Percentiles rank a stretch among this genome's conserved stretches.
Evolutionary conservation across 2,113 vertebrate species (phyloP).

Genomic region (Raja brachyura): DNA sequence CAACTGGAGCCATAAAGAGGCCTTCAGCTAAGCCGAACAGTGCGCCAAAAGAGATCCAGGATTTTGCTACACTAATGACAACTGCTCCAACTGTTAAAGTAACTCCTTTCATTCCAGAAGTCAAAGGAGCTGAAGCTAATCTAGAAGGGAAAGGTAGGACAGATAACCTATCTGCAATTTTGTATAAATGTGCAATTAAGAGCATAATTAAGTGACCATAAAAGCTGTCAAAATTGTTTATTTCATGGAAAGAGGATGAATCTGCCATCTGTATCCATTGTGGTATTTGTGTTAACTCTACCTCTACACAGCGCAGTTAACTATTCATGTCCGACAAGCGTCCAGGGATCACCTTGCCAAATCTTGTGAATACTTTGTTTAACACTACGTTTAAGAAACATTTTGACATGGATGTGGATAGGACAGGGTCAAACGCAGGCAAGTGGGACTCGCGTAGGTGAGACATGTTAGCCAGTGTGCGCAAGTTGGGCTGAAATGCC

Average conservation of each 20-base stretch:
- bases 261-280: not conserved
- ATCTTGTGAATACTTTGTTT: not conserved
- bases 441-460: no score
- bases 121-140: conserved; percentile 48
- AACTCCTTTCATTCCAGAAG: conserved; percentile 48
- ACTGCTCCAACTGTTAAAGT: conserved; percentile 43
- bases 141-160: conserved; percentile 58
- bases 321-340: not conserved
- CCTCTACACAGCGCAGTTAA: not conserved
- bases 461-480: no score
- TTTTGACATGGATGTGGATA: no score
- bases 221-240: not conserved
- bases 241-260: not conserved
- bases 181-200: not conserved
- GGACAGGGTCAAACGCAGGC: no score
- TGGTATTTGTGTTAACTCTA: no score
- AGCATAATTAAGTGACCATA: not conserved
- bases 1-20: conserved; percentile 52
- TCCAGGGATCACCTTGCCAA: not conserved
- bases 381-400: no score
- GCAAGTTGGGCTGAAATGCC: no score
- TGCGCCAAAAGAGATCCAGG: conserved; percentile 44
- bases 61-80: conserved; percentile 26
- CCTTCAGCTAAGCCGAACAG: conserved; percentile 51
- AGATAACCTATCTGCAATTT: not conserved